Conservation (phyloP, 2,888 invertebrate species). For the Dicranocentrus wangi region DNA sequence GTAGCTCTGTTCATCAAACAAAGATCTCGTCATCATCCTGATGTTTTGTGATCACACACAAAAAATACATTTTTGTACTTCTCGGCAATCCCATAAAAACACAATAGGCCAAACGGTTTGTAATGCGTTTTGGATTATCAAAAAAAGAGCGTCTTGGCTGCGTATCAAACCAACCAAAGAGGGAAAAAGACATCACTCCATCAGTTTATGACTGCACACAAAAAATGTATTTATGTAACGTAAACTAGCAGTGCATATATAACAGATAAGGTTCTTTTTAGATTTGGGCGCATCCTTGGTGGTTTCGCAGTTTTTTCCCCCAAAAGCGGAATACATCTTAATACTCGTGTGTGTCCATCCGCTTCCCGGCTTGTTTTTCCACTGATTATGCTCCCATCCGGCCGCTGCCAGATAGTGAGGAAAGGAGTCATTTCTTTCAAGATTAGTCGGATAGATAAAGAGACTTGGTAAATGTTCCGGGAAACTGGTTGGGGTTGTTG, state of each 20-base stretch:
- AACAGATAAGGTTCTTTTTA: constrained; percentile 16
- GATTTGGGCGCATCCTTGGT: constrained; percentile 9
- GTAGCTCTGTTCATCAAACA: no score
- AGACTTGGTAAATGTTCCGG: constrained; percentile 27
- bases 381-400: constrained; percentile 38
- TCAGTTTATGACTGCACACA: constrained; percentile 29
- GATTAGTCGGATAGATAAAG: no score
- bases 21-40: no score
- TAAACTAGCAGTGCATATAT: constrained; percentile 4
- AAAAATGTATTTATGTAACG: not conserved
- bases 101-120: constrained; percentile 24
- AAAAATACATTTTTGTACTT: no score
- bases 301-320: constrained; percentile 19
- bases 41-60: no score
- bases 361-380: not conserved
- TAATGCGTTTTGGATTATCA: constrained; percentile 49
- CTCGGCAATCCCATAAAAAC: no score
- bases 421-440: constrained; percentile 34
- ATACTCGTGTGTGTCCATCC: not conserved
- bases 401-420: constrained; percentile 29
- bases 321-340: not conserved
- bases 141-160: constrained; percentile 22
- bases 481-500: no score
- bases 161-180: constrained; percentile 36
- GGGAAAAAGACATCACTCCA: constrained; percentile 39